A percentile compares a stretch with the other conserved stretches of the same genome.
Evolutionary conservation across 2,888 invertebrate species (phyloP).

Genomic region (Nasonia oneida): DNA sequence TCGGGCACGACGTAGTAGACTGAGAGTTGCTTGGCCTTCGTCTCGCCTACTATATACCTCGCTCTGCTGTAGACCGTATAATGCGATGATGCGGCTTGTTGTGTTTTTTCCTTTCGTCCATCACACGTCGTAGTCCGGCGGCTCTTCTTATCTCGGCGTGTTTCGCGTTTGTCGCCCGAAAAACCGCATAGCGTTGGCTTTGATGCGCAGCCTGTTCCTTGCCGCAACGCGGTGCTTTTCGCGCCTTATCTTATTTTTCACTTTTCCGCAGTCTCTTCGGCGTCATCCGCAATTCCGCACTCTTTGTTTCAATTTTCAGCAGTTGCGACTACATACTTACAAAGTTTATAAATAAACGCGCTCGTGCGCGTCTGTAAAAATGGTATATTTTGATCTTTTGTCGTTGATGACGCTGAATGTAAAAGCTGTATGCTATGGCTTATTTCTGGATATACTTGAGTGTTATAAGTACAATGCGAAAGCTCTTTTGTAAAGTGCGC

Average conservation of each 20-base stretch:
- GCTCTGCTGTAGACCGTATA: background rate
- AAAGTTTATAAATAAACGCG: background rate
- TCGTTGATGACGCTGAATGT: no score
- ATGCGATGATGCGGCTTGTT: background rate
- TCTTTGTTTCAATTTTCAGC: background rate
- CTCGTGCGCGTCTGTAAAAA: background rate
- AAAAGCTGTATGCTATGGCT: no score
- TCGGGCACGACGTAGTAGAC: constrained; percentile 19
- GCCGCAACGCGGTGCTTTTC: no score
- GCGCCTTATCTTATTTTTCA: no score
- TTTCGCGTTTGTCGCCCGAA: background rate
- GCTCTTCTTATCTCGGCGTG: background rate
- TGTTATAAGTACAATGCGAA: no score
- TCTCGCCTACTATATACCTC: background rate
- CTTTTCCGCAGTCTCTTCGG: no score
- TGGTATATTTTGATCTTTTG: background rate
- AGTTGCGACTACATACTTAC: background rate
- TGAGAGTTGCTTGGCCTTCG: background rate
- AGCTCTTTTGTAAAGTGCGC: no score
- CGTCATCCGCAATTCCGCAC: no score
- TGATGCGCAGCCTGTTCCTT: background rate
- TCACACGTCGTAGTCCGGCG: background rate
- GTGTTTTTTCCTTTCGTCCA: background rate
- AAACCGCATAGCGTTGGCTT: background rate
- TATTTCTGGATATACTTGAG: no score